Evolutionary conservation across 2,797 vertebrate genomes (phyloP).

Genomic region (Prionace glauca): DNA sequence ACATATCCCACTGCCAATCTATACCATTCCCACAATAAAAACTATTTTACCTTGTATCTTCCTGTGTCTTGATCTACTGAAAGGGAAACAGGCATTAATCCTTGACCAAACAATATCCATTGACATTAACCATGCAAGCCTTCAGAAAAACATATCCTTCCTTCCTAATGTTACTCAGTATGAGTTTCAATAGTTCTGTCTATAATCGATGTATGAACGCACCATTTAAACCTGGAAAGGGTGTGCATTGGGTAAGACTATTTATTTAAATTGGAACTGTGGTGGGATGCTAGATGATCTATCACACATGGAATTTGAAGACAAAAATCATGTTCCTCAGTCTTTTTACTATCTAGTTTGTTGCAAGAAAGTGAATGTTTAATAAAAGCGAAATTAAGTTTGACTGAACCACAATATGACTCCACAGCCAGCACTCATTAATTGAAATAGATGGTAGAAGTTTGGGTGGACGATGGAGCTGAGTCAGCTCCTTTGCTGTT

Average conservation of each 20-base stretch:
- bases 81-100: background rate
- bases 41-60: background rate
- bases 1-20: too few species aligned
- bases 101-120: background rate
- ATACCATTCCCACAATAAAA: background rate
- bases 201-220: background rate
- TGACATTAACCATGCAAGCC: background rate
- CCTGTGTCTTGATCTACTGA: constrained; percentile 21
- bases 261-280: background rate
- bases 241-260: background rate
- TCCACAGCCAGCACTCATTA: too few species aligned
- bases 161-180: background rate
- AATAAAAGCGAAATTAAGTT: too few species aligned
- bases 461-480: too few species aligned
- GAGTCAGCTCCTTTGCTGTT: too few species aligned
- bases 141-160: background rate
- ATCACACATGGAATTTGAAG: background rate
- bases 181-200: background rate
- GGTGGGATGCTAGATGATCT: background rate
- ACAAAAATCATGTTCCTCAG: too few species aligned
- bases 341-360: too few species aligned
- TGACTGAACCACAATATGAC: too few species aligned
- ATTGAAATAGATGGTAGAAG: too few species aligned
- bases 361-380: too few species aligned
- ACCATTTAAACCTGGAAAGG: background rate